phyloP scores from a whole-genome alignment of 1,140 invertebrate species.

The Hylyphantes graminicola region DNA sequence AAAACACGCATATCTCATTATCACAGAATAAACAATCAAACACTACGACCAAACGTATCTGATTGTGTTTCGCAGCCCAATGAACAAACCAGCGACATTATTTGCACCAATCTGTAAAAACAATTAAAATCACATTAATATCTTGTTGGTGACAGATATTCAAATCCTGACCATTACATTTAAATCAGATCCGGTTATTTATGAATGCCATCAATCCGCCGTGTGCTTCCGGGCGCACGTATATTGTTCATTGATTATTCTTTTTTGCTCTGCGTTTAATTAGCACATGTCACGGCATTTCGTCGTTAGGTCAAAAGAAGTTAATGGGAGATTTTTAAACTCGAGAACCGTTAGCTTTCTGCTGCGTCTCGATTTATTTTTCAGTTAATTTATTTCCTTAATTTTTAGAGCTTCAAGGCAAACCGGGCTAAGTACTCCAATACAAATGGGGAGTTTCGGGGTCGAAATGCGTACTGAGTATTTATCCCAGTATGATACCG shows the following conservation, averaged over 20 bases:
- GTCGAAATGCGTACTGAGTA: too few species aligned
- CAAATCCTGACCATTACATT: background rate
- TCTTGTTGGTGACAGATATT: too few species aligned
- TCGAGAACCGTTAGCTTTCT: slow-evolving; percentile 15
- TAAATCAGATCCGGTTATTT: slow-evolving; percentile 11
- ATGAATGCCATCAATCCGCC: background rate
- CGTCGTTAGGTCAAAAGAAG: slow-evolving; percentile 34
- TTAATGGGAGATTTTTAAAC: slow-evolving; percentile 32
- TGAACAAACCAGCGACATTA: too few species aligned
- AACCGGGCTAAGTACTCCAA: too few species aligned
- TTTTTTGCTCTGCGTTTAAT: slow-evolving; percentile 28
- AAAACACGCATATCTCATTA: too few species aligned
- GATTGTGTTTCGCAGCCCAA: too few species aligned
- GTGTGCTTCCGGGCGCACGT: slow-evolving; percentile 1
- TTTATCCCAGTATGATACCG: too few species aligned
- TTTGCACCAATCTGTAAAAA: too few species aligned
- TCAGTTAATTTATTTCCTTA: slow-evolving; percentile 18
- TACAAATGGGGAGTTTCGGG: too few species aligned
- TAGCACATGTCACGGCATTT: slow-evolving; percentile 36
- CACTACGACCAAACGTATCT: too few species aligned
- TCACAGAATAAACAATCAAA: too few species aligned
- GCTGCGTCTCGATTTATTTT: background rate
- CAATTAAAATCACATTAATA: too few species aligned
- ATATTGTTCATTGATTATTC: slow-evolving; percentile 33
- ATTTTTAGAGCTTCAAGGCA: background rate